Base-by-base conservation (phyloP, 2,113 vertebrate genomes). In the Melanerpes formicivorus region DNA sequence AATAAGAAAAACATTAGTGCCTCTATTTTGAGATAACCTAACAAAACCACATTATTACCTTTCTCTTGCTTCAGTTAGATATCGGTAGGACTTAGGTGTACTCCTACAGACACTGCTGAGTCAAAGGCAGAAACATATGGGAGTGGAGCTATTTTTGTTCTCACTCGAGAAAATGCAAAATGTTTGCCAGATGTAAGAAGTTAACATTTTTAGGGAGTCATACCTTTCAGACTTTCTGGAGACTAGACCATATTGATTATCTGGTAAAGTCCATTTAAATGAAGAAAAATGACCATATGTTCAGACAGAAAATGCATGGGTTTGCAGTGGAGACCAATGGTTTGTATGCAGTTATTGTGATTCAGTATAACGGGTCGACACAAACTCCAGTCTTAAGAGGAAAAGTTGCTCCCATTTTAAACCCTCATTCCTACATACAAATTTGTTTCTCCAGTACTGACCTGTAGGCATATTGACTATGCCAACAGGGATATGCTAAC, bases 121-220 rank as follows among this genome's bases (percentile, higher is more conserved):
- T 94, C 93, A 94, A 91, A 95, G 79, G 84, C 89, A 96, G 80
- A 93, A 91, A 93, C 79, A 72, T 85, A 93, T 44, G 84, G 79
- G 65, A 95, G 91, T 18, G 23, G 18, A 90, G 77, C 80, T 92
- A 93, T 75, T 91, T 93, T 70, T 79, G 32, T 59, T 93, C 62
- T 88, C 81, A 64, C 74, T 90, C 76, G 71, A 74, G 73, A 91
- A 86, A 88, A 90, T n/a, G 34, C 18, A n/a, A 60, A 84, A 63
- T 46, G 32, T 75, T 78, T 81, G 66, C 73, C 91, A 94, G 80
- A 83, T 86, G 70, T 59, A 91, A 81, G 73, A 83, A 62, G 30
- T 77, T 56, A 52, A 66, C 59, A 46, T 79, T 74, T 91, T 83
- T 37, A 76, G 46, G 48, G 69, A 95, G 55, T 66, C 22, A 7